Evolutionary conservation across 2,797 vertebrate species (phyloP).

Genomic region (Coregonus ussuriensis): DNA sequence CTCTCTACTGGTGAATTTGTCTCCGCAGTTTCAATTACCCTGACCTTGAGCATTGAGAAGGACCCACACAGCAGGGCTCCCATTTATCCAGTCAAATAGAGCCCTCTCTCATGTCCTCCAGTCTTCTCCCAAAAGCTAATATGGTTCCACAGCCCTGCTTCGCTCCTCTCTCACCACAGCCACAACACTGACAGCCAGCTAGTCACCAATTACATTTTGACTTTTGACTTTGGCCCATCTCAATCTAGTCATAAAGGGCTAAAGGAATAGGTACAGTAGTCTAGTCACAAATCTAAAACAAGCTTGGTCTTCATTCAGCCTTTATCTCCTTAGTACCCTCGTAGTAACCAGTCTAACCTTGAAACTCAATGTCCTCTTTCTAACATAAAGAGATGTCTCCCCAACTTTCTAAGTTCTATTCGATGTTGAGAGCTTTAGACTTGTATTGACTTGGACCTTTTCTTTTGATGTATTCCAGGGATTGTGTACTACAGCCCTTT

Average conservation of each 20-base stretch:
- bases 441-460: not conserved
- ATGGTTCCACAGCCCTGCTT: not conserved
- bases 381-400: not conserved
- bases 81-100: constrained; percentile 44
- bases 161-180: not conserved
- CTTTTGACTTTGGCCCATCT: not conserved
- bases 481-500: not conserved
- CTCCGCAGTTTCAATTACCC: constrained; percentile 43
- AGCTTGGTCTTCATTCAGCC: too few relatives aligned
- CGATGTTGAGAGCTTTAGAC: not conserved
- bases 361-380: not conserved
- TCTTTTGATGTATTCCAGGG: not conserved
- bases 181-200: too few relatives aligned
- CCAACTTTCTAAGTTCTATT: not conserved
- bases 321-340: too few relatives aligned
- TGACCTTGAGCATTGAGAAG: constrained; percentile 34
- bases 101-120: constrained; percentile 38
- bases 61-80: constrained; percentile 7
- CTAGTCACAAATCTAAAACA: not conserved
- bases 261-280: not conserved
- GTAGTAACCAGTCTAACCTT: not conserved
- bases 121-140: constrained; percentile 26
- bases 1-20: constrained; percentile 3
- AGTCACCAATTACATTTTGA: not conserved
- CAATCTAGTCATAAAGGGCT: not conserved